Conservation (phyloP, 2,797 vertebrate species). For the Galagoides demidoff region DNA sequence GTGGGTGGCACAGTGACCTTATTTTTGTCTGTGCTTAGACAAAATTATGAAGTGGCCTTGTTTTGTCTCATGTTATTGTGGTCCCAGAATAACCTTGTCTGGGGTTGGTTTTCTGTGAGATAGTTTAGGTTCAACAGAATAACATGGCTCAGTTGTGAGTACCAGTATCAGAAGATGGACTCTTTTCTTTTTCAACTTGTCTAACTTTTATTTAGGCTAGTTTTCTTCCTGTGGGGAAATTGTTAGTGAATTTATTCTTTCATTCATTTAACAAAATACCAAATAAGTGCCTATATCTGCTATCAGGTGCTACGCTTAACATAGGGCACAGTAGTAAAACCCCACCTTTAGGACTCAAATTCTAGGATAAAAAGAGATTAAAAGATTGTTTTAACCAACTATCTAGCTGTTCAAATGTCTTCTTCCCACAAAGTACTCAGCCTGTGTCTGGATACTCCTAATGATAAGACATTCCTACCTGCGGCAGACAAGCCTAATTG, state of each 20-base stretch:
- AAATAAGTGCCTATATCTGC: background rate
- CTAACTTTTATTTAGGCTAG: background rate
- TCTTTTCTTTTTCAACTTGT: background rate
- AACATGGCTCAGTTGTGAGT: background rate
- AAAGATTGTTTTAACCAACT: background rate
- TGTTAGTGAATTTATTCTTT: background rate
- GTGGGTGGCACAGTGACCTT: background rate
- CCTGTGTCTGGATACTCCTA: background rate
- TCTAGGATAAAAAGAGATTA: background rate
- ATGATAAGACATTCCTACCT: background rate
- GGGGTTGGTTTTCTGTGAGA: background rate
- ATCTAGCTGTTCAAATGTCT: background rate
- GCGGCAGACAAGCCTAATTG: background rate
- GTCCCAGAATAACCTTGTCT: background rate
- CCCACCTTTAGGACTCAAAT: background rate
- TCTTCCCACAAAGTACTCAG: background rate
- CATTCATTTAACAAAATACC: background rate
- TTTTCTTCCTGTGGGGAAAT: background rate
- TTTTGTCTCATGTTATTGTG: background rate
- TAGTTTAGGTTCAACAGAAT: background rate
- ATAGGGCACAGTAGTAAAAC: background rate
- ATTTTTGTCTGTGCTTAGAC: slow-evolving; percentile 46
- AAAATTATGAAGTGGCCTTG: slow-evolving; percentile 29
- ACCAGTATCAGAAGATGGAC: background rate
- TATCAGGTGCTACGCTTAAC: background rate